These are phyloP conservation scores for Schizopygopsis pylzovi DNA, from an alignment of 2,797 vertebrate species.

Conservation along the genomic window DNA sequence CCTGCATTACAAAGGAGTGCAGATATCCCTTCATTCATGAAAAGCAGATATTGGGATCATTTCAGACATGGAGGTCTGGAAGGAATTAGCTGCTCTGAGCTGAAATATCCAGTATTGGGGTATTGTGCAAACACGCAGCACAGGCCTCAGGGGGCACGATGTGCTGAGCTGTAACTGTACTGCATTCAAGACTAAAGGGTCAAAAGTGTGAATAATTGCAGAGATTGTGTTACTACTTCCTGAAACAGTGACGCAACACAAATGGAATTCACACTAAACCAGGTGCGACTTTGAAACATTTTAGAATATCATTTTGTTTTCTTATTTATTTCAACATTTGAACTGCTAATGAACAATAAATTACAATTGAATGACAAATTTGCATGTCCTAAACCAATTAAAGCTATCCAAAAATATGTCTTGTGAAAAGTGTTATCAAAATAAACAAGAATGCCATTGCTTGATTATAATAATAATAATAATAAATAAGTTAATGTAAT, in stretches of 20 bases:
- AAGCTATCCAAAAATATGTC: not conserved
- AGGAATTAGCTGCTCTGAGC: constrained; percentile 40
- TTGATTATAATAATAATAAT: not conserved
- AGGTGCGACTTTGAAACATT: not conserved
- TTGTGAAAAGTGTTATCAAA: too few relatives aligned
- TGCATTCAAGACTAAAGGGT: constrained; percentile 19
- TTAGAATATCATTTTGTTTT: not conserved
- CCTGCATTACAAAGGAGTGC: constrained; percentile 6
- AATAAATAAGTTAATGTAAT: too few relatives aligned
- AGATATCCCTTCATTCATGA: constrained; percentile 20
- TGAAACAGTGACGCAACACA: not conserved
- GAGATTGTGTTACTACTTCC: constrained; percentile 45
- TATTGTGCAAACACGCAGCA: constrained; percentile 40
- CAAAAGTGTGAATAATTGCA: constrained; percentile 25
- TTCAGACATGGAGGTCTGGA: constrained; percentile 45
- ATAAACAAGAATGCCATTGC: not conserved
- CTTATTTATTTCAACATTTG: not conserved
- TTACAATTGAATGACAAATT: too few relatives aligned
- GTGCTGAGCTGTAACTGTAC: constrained; percentile 31
- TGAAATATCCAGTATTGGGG: constrained; percentile 24
- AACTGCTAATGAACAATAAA: not conserved
- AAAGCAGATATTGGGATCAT: constrained; percentile 21
- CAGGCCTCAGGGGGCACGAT: not conserved
- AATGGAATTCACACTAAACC: not conserved
- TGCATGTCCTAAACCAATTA: not conserved